Conservation (phyloP, 1,140 invertebrate genomes). For the Drosophila triauraria region DNA sequence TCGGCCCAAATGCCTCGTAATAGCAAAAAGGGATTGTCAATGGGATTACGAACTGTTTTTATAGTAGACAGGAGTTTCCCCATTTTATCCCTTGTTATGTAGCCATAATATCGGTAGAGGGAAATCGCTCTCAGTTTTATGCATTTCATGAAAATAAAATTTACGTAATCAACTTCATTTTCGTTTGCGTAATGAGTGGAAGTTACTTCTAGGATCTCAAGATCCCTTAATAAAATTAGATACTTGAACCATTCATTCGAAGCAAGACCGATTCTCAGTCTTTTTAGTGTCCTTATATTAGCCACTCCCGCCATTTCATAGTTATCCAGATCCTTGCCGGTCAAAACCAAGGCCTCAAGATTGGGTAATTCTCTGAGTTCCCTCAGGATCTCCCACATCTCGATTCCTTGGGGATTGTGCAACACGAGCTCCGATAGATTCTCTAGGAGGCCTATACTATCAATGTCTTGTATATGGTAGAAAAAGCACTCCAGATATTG, state of each 20-base stretch:
- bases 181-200: slow-evolving; percentile 5
- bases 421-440: not conserved
- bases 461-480: not conserved
- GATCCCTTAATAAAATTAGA: not conserved
- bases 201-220: not conserved
- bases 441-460: not conserved
- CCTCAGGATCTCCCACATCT: not conserved
- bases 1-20: slow-evolving; percentile 10
- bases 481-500: not conserved
- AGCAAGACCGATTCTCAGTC: not conserved
- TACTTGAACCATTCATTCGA: slow-evolving; percentile 1
- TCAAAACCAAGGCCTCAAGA: not conserved
- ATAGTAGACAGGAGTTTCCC: not conserved
- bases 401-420: not conserved
- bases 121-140: not conserved
- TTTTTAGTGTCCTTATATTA: not conserved
- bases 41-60: not conserved
- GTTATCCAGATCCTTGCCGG: not conserved
- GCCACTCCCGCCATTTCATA: not conserved
- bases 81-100: slow-evolving; percentile 1
- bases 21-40: not conserved
- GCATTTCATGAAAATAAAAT: slow-evolving; percentile 4
- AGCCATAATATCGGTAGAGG: slow-evolving; percentile 7
- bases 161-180: not conserved
- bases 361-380: not conserved